Conservation (phyloP, 2,797 vertebrate genomes). For the Phoebastria nigripes region DNA sequence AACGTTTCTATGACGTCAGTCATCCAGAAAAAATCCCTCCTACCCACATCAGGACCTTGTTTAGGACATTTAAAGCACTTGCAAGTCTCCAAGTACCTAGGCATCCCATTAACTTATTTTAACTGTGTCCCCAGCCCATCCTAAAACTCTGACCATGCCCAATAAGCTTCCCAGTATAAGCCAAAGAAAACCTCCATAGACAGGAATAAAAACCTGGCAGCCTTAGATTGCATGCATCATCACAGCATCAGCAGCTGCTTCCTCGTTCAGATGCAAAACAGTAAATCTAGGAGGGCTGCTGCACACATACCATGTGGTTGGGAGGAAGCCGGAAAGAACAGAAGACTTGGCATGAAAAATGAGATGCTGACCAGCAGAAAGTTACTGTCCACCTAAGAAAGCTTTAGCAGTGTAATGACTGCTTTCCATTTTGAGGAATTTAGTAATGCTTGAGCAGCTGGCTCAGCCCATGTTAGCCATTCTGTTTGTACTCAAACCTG, state of each 20-base stretch:
- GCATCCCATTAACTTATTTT: neutral
- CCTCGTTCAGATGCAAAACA: constrained; percentile 31
- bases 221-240: constrained; percentile 33
- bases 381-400: constrained; percentile 6
- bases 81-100: neutral
- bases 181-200: neutral
- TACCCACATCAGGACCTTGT: neutral
- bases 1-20: neutral
- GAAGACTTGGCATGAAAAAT: constrained; percentile 42
- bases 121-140: neutral
- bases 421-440: neutral
- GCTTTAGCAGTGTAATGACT: neutral
- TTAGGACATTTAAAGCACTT: neutral
- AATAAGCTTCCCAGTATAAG: neutral
- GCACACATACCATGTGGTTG: neutral
- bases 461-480: neutral
- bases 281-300: constrained; percentile 59
- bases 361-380: constrained; percentile 59
- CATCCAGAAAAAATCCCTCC: neutral
- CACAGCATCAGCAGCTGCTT: constrained; percentile 57
- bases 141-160: neutral
- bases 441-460: neutral
- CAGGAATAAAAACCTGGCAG: constrained; percentile 30
- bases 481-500: neutral
- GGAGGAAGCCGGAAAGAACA: constrained; percentile 35